Percentiles rank a stretch among this genome's conserved stretches.
phyloP scores from a whole-genome alignment of 2,888 invertebrate genomes.

The Stegophylla sp. region DNA sequence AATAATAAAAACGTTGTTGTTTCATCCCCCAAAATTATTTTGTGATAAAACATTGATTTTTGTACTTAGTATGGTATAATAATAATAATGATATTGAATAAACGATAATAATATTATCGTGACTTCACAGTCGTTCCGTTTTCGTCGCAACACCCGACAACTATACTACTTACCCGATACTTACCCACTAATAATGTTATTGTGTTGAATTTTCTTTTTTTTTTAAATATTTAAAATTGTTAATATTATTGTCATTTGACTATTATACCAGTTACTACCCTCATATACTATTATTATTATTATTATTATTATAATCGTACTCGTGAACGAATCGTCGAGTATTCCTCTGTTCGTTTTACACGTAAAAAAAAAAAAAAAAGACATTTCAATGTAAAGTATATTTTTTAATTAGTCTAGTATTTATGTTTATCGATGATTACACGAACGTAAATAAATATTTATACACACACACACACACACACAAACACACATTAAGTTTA shows the following conservation, averaged over 20 bases:
- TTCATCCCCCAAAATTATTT: too few species aligned
- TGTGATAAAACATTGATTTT: too few species aligned
- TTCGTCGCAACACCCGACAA: too few species aligned
- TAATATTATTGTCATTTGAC: slow-evolving; percentile 9
- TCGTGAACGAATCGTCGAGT: background rate
- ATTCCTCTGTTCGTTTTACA: slow-evolving; percentile 16
- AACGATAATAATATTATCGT: too few species aligned
- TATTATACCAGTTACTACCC: background rate
- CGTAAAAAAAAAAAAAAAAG: too few species aligned
- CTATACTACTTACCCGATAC: too few species aligned
- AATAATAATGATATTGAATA: too few species aligned
- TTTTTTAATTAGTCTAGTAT: slow-evolving; percentile 47
- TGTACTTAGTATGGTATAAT: too few species aligned
- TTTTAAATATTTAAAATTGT: slow-evolving; percentile 1
- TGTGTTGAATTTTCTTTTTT: background rate
- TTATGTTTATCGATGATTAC: slow-evolving; percentile 41
- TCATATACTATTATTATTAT: background rate
- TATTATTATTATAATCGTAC: slow-evolving; percentile 15
- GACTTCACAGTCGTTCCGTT: too few species aligned
- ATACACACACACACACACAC: too few species aligned
- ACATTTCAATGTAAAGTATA: slow-evolving; percentile 45
- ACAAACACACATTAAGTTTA: slow-evolving; percentile 12
- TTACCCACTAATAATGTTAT: background rate
- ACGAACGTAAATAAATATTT: too few species aligned
- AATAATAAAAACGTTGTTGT: too few species aligned